Conservation (phyloP, 2,797 vertebrate species). For the Phoxinus dragarum region DNA sequence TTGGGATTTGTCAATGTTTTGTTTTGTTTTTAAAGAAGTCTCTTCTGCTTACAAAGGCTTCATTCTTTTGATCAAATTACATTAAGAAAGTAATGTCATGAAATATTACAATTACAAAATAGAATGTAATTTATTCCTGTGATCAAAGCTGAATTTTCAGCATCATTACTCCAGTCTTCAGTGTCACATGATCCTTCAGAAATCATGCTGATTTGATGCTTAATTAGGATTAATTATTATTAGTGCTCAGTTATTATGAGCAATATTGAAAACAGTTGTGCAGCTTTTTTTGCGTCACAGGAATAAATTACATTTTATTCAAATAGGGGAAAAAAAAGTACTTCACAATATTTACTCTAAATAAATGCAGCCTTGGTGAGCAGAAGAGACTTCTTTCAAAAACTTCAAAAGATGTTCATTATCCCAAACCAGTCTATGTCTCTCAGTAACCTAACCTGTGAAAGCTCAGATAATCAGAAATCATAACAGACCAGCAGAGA, state of each 20-base stretch:
- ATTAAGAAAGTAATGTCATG: accelerated
- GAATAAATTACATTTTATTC: not conserved
- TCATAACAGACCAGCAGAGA: not conserved
- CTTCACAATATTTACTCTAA: not conserved
- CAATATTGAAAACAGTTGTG: not conserved
- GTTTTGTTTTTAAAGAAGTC: not conserved
- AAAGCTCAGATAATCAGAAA: not conserved
- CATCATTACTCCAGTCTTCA: not conserved
- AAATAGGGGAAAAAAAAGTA: not conserved
- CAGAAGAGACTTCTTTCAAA: not conserved
- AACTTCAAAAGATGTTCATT: not conserved
- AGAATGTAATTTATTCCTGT: not conserved
- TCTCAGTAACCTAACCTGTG: not conserved
- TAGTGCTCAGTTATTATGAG: not conserved
- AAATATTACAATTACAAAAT: not conserved
- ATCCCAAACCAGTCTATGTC: not conserved
- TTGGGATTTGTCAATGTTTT: no score
- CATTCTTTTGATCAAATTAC: not conserved
- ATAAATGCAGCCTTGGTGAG: not conserved
- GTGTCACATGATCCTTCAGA: not conserved
- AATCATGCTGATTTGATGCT: not conserved
- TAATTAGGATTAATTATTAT: not conserved
- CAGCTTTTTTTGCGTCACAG: not conserved
- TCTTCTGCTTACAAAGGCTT: no score
- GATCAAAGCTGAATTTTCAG: not conserved